These are phyloP conservation scores for Sebastes reedi DNA, from an alignment of 2,797 vertebrate species.

Conservation along the genomic window DNA sequence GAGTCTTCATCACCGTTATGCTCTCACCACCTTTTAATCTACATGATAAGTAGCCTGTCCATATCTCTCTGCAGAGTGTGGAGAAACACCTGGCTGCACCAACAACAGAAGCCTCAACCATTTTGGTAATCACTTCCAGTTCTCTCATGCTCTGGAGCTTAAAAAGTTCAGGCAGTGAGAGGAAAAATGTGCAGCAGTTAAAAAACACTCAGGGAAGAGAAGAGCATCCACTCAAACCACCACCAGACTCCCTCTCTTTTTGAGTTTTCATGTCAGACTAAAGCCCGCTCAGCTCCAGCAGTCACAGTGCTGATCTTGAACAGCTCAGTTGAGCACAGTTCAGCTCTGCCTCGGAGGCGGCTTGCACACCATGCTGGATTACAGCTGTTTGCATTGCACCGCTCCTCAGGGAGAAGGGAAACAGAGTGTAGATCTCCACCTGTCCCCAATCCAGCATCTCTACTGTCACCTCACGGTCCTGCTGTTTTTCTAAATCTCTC, in stretches of 20 bases:
- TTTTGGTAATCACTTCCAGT: constrained; percentile 48
- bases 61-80: constrained; percentile 6
- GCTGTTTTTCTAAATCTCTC: constrained; percentile 20
- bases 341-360: constrained; percentile 31
- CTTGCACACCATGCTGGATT: constrained; percentile 36
- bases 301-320: constrained; percentile 29
- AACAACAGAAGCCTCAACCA: constrained; percentile 43
- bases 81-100: constrained; percentile 47
- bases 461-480: constrained; percentile 27
- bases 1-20: not conserved
- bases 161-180: constrained; percentile 20
- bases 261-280: constrained; percentile 5
- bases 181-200: constrained; percentile 43
- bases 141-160: constrained; percentile 18
- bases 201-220: not conserved
- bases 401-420: constrained; percentile 18
- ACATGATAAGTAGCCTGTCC: not conserved
- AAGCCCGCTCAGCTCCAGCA: constrained; percentile 23
- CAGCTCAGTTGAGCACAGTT: constrained; percentile 45
- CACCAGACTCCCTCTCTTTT: not conserved
- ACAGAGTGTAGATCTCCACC: constrained; percentile 44
- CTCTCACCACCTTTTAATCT: constrained; percentile 16
- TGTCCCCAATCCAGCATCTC: constrained; percentile 40
- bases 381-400: constrained; percentile 30
- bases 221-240: constrained; percentile 14